Percentiles rank a stretch among this genome's conserved stretches.
Conservation (phyloP, 1,140 invertebrate species). For the Phocides pigmalion region DNA sequence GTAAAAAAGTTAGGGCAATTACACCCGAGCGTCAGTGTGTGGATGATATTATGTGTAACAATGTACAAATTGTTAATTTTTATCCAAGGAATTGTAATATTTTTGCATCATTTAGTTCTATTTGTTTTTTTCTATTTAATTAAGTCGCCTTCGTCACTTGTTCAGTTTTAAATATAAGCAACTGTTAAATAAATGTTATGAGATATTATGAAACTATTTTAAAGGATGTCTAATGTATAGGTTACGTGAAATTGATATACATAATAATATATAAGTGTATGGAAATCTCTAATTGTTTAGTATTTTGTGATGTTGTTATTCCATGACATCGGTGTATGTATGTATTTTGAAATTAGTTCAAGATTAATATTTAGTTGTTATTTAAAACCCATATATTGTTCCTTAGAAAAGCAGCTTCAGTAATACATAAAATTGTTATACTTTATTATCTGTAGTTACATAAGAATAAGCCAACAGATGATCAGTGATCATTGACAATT, state of each 20-base stretch:
- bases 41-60: conserved; percentile 2
- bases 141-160: neutral
- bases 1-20: too few species aligned
- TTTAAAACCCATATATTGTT: neutral
- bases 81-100: conserved; percentile 22
- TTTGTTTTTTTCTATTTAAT: conserved; percentile 3
- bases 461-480: neutral
- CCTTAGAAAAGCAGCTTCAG: neutral
- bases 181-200: conserved; percentile 11
- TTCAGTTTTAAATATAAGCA: conserved; percentile 5
- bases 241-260: conserved; percentile 1
- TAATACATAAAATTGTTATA: too few species aligned
- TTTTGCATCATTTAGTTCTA: conserved; percentile 1
- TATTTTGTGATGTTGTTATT: conserved; percentile 6
- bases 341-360: conserved; percentile 18
- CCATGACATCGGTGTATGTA: conserved; percentile 9
- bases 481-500: conserved; percentile 13
- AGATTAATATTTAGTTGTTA: neutral
- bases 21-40: too few species aligned
- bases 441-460: neutral
- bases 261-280: conserved; percentile 4
- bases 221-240: neutral
- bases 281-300: conserved; percentile 5
- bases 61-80: conserved; percentile 22
- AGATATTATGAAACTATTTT: conserved; percentile 11